A percentile compares a stretch with the other conserved stretches of the same genome.
Conservation (phyloP, 2,797 vertebrate species). For the Spinibarbus caldwelli region DNA sequence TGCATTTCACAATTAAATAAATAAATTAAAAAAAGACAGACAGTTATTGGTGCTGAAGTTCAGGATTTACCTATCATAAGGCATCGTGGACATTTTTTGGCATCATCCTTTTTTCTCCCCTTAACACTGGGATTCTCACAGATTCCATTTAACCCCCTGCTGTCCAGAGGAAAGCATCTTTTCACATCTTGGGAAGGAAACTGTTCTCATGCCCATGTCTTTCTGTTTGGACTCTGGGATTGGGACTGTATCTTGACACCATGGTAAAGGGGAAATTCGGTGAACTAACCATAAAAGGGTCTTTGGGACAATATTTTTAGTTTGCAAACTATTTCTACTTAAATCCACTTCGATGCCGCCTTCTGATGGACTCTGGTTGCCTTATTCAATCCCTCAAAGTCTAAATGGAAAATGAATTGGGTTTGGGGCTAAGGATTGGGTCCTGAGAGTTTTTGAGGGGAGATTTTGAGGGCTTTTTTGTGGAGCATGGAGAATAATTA, state of each 20-base stretch:
- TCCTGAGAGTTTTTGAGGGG: slow-evolving; percentile 76
- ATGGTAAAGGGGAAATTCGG: slow-evolving; percentile 17
- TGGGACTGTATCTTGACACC: slow-evolving; percentile 24
- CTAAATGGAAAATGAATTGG: slow-evolving; percentile 43
- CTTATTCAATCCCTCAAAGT: slow-evolving; percentile 79
- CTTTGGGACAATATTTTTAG: slow-evolving; percentile 74
- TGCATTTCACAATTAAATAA: slow-evolving; percentile 18
- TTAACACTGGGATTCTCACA: neutral
- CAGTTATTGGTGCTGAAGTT: slow-evolving; percentile 17
- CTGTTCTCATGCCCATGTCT: slow-evolving; percentile 4
- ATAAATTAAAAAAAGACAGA: neutral
- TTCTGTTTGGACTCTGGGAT: neutral
- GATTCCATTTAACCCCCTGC: slow-evolving; percentile 45
- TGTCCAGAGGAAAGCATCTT: slow-evolving; percentile 28
- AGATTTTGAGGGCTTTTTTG: slow-evolving; percentile 64
- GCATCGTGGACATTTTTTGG: slow-evolving; percentile 10
- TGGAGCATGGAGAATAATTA: slow-evolving; percentile 84
- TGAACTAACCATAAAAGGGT: slow-evolving; percentile 59
- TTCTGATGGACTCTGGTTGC: slow-evolving; percentile 82
- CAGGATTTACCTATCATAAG: slow-evolving; percentile 15
- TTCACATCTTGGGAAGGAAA: slow-evolving; percentile 31
- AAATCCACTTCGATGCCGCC: slow-evolving; percentile 84
- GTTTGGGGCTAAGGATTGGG: slow-evolving; percentile 76
- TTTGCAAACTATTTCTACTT: slow-evolving; percentile 72
- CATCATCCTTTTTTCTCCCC: neutral